phyloP scores from a whole-genome alignment of 2,797 vertebrate genomes.

The Pseudomugil gertrudae region DNA sequence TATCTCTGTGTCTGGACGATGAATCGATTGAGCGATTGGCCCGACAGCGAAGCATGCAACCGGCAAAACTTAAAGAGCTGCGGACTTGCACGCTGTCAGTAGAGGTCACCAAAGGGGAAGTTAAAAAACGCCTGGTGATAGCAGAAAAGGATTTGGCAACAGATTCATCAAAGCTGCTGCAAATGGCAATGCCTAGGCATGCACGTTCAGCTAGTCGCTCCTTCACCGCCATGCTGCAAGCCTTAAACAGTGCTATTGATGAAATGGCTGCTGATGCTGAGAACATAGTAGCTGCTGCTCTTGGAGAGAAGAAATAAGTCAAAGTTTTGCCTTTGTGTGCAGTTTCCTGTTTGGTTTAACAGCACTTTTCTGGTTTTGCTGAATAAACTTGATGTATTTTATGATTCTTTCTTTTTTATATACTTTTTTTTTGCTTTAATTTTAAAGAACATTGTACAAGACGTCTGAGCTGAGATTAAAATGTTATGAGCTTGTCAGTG shows the following conservation, averaged over 20 bases:
- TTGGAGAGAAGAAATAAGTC: slow-evolving; percentile 42
- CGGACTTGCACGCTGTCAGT: slow-evolving; percentile 68
- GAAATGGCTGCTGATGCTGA: slow-evolving; percentile 79
- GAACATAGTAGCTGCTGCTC: slow-evolving; percentile 62
- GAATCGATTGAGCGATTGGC: slow-evolving; percentile 72
- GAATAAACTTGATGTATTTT: background rate
- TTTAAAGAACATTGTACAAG: background rate
- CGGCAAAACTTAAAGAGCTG: slow-evolving; percentile 62
- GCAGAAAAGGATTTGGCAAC: slow-evolving; percentile 71
- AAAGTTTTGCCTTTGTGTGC: background rate
- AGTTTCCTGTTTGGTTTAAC: slow-evolving; percentile 30
- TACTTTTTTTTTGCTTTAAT: too few relatives aligned
- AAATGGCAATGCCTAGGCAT: slow-evolving; percentile 77
- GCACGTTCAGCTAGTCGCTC: slow-evolving; percentile 73
- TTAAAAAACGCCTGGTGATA: slow-evolving; percentile 68
- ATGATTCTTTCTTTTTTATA: background rate
- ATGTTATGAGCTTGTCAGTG: background rate
- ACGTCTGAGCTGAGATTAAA: background rate
- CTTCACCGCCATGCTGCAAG: slow-evolving; percentile 77
- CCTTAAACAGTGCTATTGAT: slow-evolving; percentile 74
- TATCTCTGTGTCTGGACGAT: slow-evolving; percentile 76
- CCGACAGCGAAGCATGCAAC: slow-evolving; percentile 48
- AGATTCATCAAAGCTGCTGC: slow-evolving; percentile 58
- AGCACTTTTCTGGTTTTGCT: background rate
- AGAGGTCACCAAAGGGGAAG: slow-evolving; percentile 75